Conservation (phyloP, 35 echinoderm and acorn worm species). For the Heliocidaris erythrogramma region DNA sequence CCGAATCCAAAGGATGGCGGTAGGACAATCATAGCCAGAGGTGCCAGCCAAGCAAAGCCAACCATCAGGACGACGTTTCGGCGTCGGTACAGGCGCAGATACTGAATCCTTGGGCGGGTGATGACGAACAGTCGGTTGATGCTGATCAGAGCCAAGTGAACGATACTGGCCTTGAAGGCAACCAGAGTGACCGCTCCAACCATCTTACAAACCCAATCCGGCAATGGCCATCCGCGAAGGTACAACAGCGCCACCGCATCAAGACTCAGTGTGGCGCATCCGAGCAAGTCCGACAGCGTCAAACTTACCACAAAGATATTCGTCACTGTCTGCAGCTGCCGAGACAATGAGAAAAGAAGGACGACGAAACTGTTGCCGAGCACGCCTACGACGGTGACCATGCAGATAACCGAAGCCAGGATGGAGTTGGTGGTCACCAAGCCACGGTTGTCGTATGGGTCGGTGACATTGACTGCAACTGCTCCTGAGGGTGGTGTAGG, state of each 20-base stretch:
- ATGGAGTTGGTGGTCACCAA: constrained; percentile 8
- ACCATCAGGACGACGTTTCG: constrained; percentile 62
- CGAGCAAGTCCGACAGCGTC: constrained; percentile 72
- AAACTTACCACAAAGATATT: constrained; percentile 96
- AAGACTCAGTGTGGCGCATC: constrained; percentile 67
- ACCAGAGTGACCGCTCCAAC: constrained; percentile 76
- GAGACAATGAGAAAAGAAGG: constrained; percentile 64
- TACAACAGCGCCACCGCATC: constrained; percentile 69
- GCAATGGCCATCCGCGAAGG: constrained; percentile 69
- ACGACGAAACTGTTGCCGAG: constrained; percentile 90
- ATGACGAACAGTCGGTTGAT: constrained; percentile 77
- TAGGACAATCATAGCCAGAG: constrained; percentile 60
- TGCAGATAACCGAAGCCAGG: constrained; percentile 48
- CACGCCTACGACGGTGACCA: constrained; percentile 70
- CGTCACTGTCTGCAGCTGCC: constrained; percentile 79
- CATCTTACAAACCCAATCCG: constrained; percentile 62
- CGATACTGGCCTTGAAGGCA: constrained; percentile 78
- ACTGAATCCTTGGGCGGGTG: constrained; percentile 65
- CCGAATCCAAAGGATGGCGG: constrained; percentile 74
- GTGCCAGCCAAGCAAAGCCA: constrained; percentile 70
- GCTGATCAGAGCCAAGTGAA: constrained; percentile 79
- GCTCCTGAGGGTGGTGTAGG: background rate
- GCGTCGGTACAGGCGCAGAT: constrained; percentile 58
- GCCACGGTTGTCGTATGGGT: background rate
- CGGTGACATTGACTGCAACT: background rate